phyloP scores from a whole-genome alignment of 2,113 vertebrate species.

The Hystrix brachyura region DNA sequence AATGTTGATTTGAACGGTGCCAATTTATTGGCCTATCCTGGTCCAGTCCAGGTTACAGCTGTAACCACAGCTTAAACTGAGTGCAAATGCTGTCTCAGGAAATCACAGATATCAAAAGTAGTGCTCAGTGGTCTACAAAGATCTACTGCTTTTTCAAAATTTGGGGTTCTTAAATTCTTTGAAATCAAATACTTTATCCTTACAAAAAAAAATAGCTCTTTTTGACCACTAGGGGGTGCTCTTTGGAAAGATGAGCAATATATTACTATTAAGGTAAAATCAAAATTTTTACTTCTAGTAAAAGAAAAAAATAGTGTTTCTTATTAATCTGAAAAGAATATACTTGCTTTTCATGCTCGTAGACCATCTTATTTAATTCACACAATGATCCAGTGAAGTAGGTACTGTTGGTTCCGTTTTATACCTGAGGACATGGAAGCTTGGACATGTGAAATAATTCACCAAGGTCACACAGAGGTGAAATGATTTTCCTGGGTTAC shows the following conservation, averaged over 20 bases:
- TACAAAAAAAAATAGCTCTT: not conserved
- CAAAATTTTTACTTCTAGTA: not conserved
- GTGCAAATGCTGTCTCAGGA: not conserved
- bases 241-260: not conserved
- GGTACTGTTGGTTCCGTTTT: not conserved
- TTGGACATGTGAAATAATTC: not conserved
- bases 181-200: slow-evolving; percentile 50
- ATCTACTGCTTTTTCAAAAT: not conserved
- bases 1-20: not conserved
- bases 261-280: not conserved
- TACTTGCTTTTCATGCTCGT: not conserved
- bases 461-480: not conserved
- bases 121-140: not conserved
- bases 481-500: not conserved
- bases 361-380: not conserved
- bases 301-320: not conserved
- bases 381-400: not conserved
- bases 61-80: not conserved
- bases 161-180: not conserved
- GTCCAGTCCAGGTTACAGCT: not conserved
- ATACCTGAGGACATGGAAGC: not conserved
- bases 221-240: not conserved
- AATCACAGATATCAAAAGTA: not conserved
- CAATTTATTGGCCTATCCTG: not conserved
- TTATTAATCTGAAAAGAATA: not conserved